Evolutionary conservation across 2,888 invertebrate genomes (phyloP).

Genomic region (Gandaritis pyraliata): DNA sequence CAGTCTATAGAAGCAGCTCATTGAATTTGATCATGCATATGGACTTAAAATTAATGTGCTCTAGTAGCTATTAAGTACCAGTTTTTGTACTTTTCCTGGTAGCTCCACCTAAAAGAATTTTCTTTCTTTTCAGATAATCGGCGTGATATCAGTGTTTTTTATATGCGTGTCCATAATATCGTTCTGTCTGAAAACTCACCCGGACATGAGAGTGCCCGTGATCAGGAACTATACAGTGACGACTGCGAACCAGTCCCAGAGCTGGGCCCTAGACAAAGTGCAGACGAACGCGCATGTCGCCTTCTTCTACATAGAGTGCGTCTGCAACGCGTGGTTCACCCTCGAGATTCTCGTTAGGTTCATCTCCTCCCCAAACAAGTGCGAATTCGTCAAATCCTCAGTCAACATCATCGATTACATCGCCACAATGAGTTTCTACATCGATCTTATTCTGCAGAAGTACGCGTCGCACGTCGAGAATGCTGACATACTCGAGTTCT

Average conservation of each 20-base stretch:
- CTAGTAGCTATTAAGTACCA: too few relatives aligned
- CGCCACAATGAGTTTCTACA: constrained; percentile 99
- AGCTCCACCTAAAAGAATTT: not conserved
- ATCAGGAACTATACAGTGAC: constrained; percentile 92
- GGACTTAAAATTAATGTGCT: too few relatives aligned
- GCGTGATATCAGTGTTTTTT: constrained; percentile 99
- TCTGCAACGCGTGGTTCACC: constrained; percentile 99
- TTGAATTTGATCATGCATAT: too few relatives aligned
- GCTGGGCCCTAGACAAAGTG: constrained; percentile 94
- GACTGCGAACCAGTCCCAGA: constrained; percentile 89
- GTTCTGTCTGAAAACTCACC: constrained; percentile 99
- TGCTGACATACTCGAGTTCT: constrained; percentile 98
- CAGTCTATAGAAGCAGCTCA: too few relatives aligned
- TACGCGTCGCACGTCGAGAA: constrained; percentile 96
- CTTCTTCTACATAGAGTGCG: constrained; percentile 99
- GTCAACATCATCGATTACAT: constrained; percentile 99
- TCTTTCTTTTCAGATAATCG: constrained; percentile 93
- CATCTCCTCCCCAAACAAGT: constrained; percentile 96
- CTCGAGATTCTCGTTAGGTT: constrained; percentile 97
- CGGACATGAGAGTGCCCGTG: constrained; percentile 97
- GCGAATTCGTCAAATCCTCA: constrained; percentile 97
- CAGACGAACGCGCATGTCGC: constrained; percentile 98
- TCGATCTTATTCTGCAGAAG: constrained; percentile 94
- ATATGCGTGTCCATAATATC: constrained; percentile 99
- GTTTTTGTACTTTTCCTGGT: too few relatives aligned